Conservation (phyloP, 2,797 vertebrate genomes). For the Cirrhinus mrigala region DNA sequence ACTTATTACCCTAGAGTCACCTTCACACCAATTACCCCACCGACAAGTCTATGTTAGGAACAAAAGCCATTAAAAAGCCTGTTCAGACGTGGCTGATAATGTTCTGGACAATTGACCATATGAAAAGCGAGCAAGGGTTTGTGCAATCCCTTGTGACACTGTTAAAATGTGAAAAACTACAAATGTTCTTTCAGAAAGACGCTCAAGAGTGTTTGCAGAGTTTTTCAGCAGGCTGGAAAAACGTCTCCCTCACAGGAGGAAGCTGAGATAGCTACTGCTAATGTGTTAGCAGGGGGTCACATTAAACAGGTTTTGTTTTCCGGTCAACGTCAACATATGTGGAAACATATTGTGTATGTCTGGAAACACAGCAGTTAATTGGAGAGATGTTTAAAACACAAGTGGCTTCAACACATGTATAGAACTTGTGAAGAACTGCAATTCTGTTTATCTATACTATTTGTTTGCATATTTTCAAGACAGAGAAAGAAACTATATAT, state of each 20-base stretch:
- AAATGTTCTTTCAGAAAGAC: constrained; percentile 1
- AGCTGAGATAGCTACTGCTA: constrained; percentile 19
- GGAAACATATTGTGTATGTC: constrained; percentile 34
- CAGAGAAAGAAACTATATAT: not conserved
- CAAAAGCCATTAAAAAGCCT: constrained; percentile 36
- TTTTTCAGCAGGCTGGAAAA: not conserved
- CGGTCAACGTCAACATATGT: constrained; percentile 43
- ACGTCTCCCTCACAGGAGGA: constrained; percentile 18
- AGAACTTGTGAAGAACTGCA: constrained; percentile 7
- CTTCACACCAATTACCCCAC: constrained; percentile 48
- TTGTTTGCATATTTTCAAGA: constrained; percentile 14
- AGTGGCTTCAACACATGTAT: constrained; percentile 27
- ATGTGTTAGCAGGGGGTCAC: constrained; percentile 44
- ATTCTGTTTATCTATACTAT: constrained; percentile 1
- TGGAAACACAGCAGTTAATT: constrained; percentile 37
- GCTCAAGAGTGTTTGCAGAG: constrained; percentile 8
- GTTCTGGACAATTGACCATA: constrained; percentile 32
- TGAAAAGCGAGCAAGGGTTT: not conserved
- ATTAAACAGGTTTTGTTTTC: constrained; percentile 40
- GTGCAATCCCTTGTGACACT: not conserved
- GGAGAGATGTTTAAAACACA: constrained; percentile 30
- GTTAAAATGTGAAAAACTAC: not conserved
- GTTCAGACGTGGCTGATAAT: constrained; percentile 8
- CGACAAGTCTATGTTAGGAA: constrained; percentile 20
- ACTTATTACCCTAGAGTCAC: constrained; percentile 46